Percentiles rank a stretch among this genome's conserved stretches.
Evolutionary conservation across 2,797 vertebrate genomes (phyloP).

Genomic region (Falco biarmicus): DNA sequence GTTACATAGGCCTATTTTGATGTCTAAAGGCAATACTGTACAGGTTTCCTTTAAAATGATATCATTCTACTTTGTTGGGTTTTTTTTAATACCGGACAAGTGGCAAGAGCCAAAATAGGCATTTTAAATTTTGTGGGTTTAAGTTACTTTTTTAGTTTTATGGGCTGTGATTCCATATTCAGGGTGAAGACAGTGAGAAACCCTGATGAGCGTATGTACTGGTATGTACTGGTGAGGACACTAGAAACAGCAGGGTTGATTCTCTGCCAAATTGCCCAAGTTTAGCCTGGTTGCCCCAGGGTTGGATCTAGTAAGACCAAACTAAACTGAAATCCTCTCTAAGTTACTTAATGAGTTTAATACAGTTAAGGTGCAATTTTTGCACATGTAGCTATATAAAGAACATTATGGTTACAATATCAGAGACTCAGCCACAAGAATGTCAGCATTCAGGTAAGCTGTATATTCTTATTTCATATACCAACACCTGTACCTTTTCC

Average conservation of each 20-base stretch:
- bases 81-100: not conserved
- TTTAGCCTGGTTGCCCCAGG: not conserved
- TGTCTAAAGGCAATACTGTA: not conserved
- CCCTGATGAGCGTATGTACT: not conserved
- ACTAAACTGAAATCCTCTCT: not conserved
- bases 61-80: fast-evolving
- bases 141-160: not conserved
- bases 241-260: not conserved
- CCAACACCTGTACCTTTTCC: not conserved
- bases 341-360: not conserved
- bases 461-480: not conserved
- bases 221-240: not conserved
- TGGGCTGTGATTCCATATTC: not conserved
- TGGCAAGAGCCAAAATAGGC: not conserved
- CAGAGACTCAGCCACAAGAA: not conserved
- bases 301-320: not conserved
- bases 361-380: not conserved
- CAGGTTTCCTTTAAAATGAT: not conserved
- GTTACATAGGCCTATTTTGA: not conserved
- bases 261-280: not conserved
- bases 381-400: not conserved
- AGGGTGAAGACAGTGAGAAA: not conserved
- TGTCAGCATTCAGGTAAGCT: not conserved
- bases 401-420: not conserved
- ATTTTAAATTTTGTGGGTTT: no score